Evolutionary conservation across 2,797 vertebrate genomes (phyloP), one percentile per base, ranked within the genome.

Genomic region (Pelobates cultripes): DNA sequence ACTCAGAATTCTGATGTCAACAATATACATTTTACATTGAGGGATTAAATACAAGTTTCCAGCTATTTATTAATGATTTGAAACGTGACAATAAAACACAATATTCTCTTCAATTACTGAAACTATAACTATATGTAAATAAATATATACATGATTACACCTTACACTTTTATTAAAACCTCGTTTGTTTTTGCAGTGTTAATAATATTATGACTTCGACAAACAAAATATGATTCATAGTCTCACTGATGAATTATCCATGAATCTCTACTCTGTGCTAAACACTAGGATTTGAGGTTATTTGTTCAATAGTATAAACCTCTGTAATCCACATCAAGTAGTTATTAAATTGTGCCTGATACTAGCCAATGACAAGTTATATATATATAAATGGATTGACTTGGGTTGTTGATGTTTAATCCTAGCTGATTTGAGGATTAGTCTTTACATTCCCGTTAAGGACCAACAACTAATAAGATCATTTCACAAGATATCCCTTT

Each of bases 401-500:
- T 64, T 5, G 2, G 14, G 61, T 28, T 64, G 61, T 64, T 64
- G 61, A 28, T 17, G 17, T 0, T 64, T 5, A 10, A 14, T n/a
- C 61, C 40, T 64, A 64, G 28, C 61, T 64, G 61, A 64, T 64
- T 64, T 28, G 17, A 40, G 61, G 61, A 64, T 64, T 64, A 64
- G 61, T 2, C 7, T 64, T 2, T 6, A 7, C 28, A 40, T 40
- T 7, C 61, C 14, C 5, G 61, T 64, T 28, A 64, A 28, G n/a
- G 61, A 64, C 61, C 61, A 64, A 64, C n/a, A 17, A 17, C 4
- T 57, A 7, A 12, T 57, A 12, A 57, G 13, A 57, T 68, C 8
- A 57, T 7, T 64, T 64, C 61, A 64, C 61, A 64, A 64, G 61
- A 64, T 64, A 64, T 64, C 3, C 61, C 61, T 40, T 64, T 64